Conservation (phyloP, 2,888 invertebrate genomes). For the Eupithecia subumbrata region DNA sequence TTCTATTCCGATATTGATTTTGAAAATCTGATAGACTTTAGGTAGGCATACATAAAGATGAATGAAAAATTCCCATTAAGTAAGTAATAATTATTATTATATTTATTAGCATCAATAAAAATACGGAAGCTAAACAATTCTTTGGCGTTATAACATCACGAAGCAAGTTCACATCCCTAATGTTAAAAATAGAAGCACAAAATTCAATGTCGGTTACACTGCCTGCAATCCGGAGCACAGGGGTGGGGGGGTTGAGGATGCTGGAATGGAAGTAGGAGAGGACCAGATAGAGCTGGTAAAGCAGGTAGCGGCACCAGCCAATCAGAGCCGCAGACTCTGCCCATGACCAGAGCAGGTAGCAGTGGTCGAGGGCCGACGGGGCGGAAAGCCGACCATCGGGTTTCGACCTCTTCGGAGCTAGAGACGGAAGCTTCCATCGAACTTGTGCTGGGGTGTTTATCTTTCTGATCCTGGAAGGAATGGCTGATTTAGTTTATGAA, state of each 20-base stretch:
- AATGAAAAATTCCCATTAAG: neutral
- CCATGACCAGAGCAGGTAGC: slow-evolving; percentile 77
- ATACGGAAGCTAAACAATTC: slow-evolving; percentile 41
- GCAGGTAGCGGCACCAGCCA: slow-evolving; percentile 79
- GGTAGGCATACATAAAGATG: neutral
- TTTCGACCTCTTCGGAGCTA: slow-evolving; percentile 68
- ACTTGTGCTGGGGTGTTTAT: slow-evolving; percentile 59
- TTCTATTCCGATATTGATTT: neutral
- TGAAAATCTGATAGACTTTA: neutral
- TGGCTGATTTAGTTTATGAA: neutral
- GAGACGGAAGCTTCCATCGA: slow-evolving; percentile 67
- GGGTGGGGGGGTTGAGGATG: slow-evolving; percentile 68
- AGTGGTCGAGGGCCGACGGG: slow-evolving; percentile 79
- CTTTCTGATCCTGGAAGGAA: slow-evolving; percentile 62
- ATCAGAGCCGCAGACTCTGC: slow-evolving; percentile 80
- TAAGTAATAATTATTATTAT: neutral
- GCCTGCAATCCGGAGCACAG: slow-evolving; percentile 77
- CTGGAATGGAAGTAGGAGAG: slow-evolving; percentile 72
- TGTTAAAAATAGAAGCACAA: neutral
- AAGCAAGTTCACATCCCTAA: neutral
- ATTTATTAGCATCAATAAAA: slow-evolving; percentile 42
- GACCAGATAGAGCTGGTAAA: slow-evolving; percentile 70
- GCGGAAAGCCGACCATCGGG: slow-evolving; percentile 79
- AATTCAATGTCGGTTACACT: slow-evolving; percentile 71
- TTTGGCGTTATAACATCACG: slow-evolving; percentile 23